Base-by-base conservation (phyloP, 2,888 invertebrate genomes). In the Drosophila mimica region DNA sequence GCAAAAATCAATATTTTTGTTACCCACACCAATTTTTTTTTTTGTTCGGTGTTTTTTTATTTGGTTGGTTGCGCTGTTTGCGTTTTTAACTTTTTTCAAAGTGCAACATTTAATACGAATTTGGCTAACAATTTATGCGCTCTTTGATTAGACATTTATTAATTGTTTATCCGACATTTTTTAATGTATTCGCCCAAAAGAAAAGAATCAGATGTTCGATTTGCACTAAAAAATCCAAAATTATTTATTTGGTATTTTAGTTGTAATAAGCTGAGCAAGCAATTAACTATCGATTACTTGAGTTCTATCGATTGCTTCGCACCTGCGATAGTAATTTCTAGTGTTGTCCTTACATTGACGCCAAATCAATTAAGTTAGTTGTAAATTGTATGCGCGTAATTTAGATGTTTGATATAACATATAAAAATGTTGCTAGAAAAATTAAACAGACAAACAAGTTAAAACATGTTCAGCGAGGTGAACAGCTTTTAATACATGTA, bases 91-190 rank as follows among this genome's bases (percentile, higher is more conserved):
- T 60, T 31, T 28, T 70, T 52, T 54, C 17, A 43, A 38, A 25
- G 25, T 62, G 46, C n/a, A 56, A 46, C 62, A 58, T 63, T 20
- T 38, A 40, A 49, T 46, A 61, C 8, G 46, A 46, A 25, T 8
- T 25, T 15, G 9, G 13, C 7, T 38, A 34, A 3, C 49, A 34
- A 36, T 71, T 65, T 61, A 65, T 54, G 64, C 38, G 8, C 13
- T 43, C n/a, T 25, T 58, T 33, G n/a, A 13, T 80, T 56, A 20
- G 28, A 43, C 49, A 76, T 76, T 71, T 61, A 62, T 58, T 52
- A 67, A 70, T 75, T 77, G 79, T 79, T 79, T 78, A 79, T 78
- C 69, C 65, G 79, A 81, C 66, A 79, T 74, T 79, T 79, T 76
- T 73, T 61, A 56, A 67, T 67, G 70, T 63, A 65, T 79, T 81